Base-by-base conservation (phyloP, 2,888 invertebrate genomes). In the Macaria liturata region DNA sequence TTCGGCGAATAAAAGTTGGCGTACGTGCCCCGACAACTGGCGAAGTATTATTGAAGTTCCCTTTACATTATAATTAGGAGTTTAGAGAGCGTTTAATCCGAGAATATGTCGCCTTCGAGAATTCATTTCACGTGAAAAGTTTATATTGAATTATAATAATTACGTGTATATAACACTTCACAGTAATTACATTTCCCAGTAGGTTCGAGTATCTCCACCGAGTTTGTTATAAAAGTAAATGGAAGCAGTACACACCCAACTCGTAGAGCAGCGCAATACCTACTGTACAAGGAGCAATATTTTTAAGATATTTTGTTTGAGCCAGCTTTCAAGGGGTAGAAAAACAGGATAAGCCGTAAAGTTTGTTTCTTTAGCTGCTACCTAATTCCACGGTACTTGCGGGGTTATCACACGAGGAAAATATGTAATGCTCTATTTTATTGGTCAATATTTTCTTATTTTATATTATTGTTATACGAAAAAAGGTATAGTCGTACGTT, bases 1-100 rank as follows among this genome's bases (percentile, higher is more conserved):
- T 84, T 84, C 79, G 76, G 74, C 73, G 80, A 83, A 87, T 85
- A 85, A 84, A 88, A 87, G 82, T 88, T 85, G 74, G 65, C 80
- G 81, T 83, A 85, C 85, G 84, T 86, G 82, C 80, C 76, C 73
- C 76, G 77, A 84, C 81, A 80, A 83, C 80, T 76, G 78, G 76
- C 75, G 76, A 82, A 83, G 84, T 83, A 83, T 84, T 84, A 83
- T 80, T 80, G 72, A 80, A 83, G 76, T 80, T 80, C 71, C 72
- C 75, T 80, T 76, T 74, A 77, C 78, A 81, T 80, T 80, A 77
- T 83, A 84, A 83, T 83, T 83, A 82, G 74, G 82, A 84, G 77
- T 81, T 81, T 76, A 81, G 76, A 74, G 20, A 78, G 75, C 75
- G 72, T 80, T 81, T 78, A 80, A 80, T 79, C 77, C 77, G 68